Evolutionary conservation across 2,113 vertebrate genomes (phyloP).

Genomic region (Mesocricetus auratus): DNA sequence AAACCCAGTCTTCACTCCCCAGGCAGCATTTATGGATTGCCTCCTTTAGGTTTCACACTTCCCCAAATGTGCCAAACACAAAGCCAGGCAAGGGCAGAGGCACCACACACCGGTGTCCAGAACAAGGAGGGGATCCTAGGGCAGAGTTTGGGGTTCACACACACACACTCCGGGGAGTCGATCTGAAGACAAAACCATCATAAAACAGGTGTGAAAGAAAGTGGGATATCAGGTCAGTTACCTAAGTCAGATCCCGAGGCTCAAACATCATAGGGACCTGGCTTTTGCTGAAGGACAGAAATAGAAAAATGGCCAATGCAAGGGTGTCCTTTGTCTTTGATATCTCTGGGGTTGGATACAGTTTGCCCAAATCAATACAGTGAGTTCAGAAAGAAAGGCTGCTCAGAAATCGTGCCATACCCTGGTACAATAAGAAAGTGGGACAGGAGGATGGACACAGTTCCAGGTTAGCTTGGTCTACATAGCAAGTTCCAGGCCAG

Average conservation of each 20-base stretch:
- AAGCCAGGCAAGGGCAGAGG: background rate
- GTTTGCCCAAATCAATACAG: background rate
- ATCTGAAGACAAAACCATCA: conserved; percentile 10
- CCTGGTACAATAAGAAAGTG: background rate
- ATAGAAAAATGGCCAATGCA: background rate
- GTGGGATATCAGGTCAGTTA: background rate
- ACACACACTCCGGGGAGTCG: background rate
- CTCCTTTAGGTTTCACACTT: background rate
- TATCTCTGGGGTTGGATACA: background rate
- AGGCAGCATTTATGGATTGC: background rate
- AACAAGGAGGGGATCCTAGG: background rate
- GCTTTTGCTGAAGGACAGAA: conserved; percentile 9
- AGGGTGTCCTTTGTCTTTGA: background rate
- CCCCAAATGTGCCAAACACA: background rate
- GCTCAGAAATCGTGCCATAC: background rate
- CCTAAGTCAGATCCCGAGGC: background rate
- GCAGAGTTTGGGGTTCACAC: background rate
- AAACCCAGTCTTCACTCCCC: background rate
- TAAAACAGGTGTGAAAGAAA: background rate
- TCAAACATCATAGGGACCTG: conserved; percentile 26
- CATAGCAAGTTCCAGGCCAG: background rate
- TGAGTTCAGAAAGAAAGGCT: background rate
- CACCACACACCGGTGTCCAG: background rate
- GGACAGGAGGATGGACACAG: background rate
- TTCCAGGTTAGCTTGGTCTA: background rate